Base-by-base conservation (phyloP, 1,140 invertebrate genomes). In the Berghia stephanieae region DNA sequence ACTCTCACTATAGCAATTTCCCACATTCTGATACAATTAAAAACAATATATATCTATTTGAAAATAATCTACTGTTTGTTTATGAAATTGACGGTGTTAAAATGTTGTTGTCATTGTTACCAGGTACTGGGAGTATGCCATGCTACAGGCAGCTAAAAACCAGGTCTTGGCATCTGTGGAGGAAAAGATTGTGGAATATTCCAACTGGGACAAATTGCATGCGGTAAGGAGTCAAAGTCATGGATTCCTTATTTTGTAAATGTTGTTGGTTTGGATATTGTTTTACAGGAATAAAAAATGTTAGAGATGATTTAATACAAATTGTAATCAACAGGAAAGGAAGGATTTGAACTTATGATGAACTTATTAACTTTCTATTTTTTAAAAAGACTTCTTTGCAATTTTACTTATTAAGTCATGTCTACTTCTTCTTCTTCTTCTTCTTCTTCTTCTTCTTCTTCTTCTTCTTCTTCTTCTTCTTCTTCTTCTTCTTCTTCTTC, bases 151-250 rank as follows among this genome's bases (percentile, higher is more conserved):
- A 57, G 85, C 85, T 8, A 83, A 83, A 49, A 83, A 85, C 49
- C 78, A 82, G 44, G 85, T 86, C 13, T 82, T 88, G 73, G 79
- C 83, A 43, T 80, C 86, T 21, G 82, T 90, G 16, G 82, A 85
- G 68, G 89, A 90, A 76, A 90, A 90, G 69, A 81, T 90, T 8
- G 81, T 80, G 57, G 89, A 90, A 72, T 88, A 86, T 72, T 82
- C 82, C 57, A 84, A 86, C 60, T 90, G 88, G 88, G 93, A 94
- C 38, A 92, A 92, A 63, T 91, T 92, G 78, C 95, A 94, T 85
- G 91, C 92, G 77, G 93, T 93, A 24, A 52, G 71, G 57, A 31
- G 27, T 57, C 44, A 38, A 8, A 67, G 10, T 6, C 3, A 5
- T 21, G 21, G 31, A 27, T 1, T 34, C 16, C 18, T 40, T 21